Percentiles rank a stretch among this genome's conserved stretches.
Evolutionary conservation across 2,797 vertebrate species (phyloP).

Genomic region (Melanotaenia nigrans): DNA sequence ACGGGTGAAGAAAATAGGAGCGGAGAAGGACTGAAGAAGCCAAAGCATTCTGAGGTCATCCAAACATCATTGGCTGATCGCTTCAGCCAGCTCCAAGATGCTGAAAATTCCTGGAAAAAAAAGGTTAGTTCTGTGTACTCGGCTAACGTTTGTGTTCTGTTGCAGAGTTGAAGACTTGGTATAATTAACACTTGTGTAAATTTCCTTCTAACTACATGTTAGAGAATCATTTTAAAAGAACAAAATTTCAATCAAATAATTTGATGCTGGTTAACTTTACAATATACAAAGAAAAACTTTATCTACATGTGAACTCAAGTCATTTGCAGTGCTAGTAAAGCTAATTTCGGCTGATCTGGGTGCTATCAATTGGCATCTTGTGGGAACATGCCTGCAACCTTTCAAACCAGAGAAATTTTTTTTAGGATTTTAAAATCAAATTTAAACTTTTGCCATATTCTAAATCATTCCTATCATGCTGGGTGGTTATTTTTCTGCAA

Average conservation of each 20-base stretch:
- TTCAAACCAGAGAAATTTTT: not conserved
- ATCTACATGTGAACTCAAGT: not conserved
- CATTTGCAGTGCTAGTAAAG: not conserved
- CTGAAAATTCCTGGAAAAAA: slow-evolving; percentile 84
- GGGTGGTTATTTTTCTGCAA: not conserved
- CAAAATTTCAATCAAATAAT: too few relatives aligned
- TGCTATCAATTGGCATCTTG: not conserved
- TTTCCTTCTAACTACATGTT: not conserved
- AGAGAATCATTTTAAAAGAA: not conserved
- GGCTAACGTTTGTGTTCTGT: not conserved
- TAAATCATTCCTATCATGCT: not conserved
- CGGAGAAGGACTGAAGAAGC: slow-evolving; percentile 60
- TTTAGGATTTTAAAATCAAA: not conserved
- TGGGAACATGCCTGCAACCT: not conserved
- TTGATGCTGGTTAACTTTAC: not conserved
- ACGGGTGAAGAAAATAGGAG: slow-evolving; percentile 62
- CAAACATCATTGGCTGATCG: slow-evolving; percentile 78
- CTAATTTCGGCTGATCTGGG: not conserved
- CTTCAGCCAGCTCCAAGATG: slow-evolving; percentile 79
- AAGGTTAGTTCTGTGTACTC: slow-evolving; percentile 69
- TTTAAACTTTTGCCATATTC: not conserved
- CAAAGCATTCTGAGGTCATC: slow-evolving; percentile 52
- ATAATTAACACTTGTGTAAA: not conserved
- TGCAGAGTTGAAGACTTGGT: not conserved
- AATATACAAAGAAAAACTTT: not conserved